These are phyloP conservation scores for Mormyrus lacerda DNA, from an alignment of 2,113 vertebrate genomes.

Conservation along the genomic window DNA sequence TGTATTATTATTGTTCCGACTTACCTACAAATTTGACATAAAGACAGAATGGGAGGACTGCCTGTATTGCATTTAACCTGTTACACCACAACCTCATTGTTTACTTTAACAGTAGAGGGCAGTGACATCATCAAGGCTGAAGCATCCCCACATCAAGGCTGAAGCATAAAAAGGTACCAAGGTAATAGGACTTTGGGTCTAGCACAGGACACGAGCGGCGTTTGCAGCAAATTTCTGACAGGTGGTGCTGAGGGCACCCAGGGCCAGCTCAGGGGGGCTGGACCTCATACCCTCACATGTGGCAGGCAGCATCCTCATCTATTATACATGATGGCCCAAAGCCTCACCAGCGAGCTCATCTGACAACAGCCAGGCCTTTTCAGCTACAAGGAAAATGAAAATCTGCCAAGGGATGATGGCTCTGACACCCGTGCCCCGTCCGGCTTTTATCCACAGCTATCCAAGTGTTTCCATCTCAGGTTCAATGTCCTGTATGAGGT, in stretches of 20 bases:
- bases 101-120: background rate
- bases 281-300: background rate
- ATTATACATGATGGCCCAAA: slow-evolving; percentile 38
- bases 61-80: background rate
- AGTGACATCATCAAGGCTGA: background rate
- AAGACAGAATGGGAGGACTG: background rate
- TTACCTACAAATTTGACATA: background rate
- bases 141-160: background rate
- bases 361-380: background rate
- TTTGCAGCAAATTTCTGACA: background rate
- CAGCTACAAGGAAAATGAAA: slow-evolving; percentile 28
- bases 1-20: background rate
- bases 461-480: slow-evolving; percentile 18
- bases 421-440: background rate
- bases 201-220: background rate
- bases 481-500: slow-evolving; percentile 15
- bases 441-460: slow-evolving; percentile 21
- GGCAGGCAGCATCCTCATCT: slow-evolving; percentile 27
- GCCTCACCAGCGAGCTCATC: slow-evolving; percentile 23
- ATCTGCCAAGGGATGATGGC: slow-evolving; percentile 8
- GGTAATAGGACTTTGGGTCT: background rate
- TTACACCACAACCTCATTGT: too few relatives aligned
- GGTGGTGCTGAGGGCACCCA: background rate
- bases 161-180: background rate
- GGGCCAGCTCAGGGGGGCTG: background rate